Evolutionary conservation across 2,797 vertebrate genomes (phyloP), one percentile per base, ranked within the genome.

Genomic region (Dendrocincla fuliginosa): DNA sequence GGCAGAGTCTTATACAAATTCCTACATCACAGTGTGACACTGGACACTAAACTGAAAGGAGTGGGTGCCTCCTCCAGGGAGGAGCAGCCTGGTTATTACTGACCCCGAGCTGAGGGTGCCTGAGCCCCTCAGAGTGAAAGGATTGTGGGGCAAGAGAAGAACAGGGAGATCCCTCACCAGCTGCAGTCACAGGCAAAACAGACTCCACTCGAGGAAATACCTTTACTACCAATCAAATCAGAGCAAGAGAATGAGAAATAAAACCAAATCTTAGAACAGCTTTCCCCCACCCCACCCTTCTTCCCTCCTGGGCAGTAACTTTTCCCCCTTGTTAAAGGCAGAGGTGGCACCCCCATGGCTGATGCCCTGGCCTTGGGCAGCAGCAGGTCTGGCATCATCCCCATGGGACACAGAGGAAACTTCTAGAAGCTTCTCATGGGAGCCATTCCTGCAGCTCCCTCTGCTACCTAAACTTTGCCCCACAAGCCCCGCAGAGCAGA

Each of bases 151-250:
- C 18, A 17, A 9, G 42, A 23, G 13, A 11, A 44, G 16, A 11
- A 4, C 27, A 16, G 61, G 14, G 35, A 39, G 9, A 39, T 2
- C 67, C 16, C 53, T 23, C 61, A 32, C 37, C 79, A 53, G 1
- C 15, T 28, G 28, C 68, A 73, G 68, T 3, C 68, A 6, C 12
- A 8, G 57, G 28, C 41, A 41, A 5, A 28, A 11, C 42, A 7
- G n/a, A 7, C 50, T 6, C 50, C 7, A 14, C 56, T 15, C 1
- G 9, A 55, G 41, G 41, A 28, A 15, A 77, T 20, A 0, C 24
- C 33, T 35, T 35, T 14, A 16, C 20, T 13, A 16, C 19, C 28
- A 6, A 11, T 4, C 15, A 39, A 46, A 39, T 3, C 53, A 59
- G 10, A 23, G 5, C 1, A 1, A 10, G 3, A 61, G 7, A 9